Evolutionary conservation across 1,140 invertebrate species (phyloP), one percentile per base, ranked within the genome.

Genomic region (Orchestia grillus): DNA sequence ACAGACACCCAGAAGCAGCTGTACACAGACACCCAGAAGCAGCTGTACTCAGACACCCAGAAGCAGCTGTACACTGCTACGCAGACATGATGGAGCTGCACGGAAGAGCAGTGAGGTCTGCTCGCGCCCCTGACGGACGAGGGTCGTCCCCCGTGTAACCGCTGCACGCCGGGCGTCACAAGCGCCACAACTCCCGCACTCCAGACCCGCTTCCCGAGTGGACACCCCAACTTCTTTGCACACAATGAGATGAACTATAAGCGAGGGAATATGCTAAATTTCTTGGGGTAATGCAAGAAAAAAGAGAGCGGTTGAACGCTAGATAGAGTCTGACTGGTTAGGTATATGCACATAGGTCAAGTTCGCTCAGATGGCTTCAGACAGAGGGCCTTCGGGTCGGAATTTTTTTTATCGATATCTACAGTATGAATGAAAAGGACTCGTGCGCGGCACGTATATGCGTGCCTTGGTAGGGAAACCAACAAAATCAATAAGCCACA

Each of bases 201-300:
- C 15, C 62, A 36, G 28, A 77, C 62, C 15, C 62, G 62, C 62
- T 23, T 15, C 62, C 62, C 11, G 62, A 36, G 36, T 77, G 1
- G 3, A 44, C 6, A 91, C 16, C 28, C 42, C 44, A 41, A 91
- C 3, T 91, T 19, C 41, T 91, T 91, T 91, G 88, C 88, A 91
- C 88, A 91, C 88, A 91, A 91, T 91, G 88, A 91, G 62, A 19
- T 28, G 62, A 77, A 28, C 62, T 19, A 77, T 77, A 77, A 77
- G 15, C 62, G 36, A 77, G 28, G 62, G 11, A 3, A 15, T 23
- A 1, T 23, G 28, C 62, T 77, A 28, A 77, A 77, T 77, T 77
- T 77, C 62, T 77, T 77, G 36, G 15, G 62, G 11, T 23, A 53
- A 53, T 53, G 47, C 47, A 19, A 8, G 47, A 19, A 8, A 19